Evolutionary conservation across 2,113 vertebrate species (phyloP), one percentile per base, ranked within the genome.

Genomic region (Glaucidium brasilianum): DNA sequence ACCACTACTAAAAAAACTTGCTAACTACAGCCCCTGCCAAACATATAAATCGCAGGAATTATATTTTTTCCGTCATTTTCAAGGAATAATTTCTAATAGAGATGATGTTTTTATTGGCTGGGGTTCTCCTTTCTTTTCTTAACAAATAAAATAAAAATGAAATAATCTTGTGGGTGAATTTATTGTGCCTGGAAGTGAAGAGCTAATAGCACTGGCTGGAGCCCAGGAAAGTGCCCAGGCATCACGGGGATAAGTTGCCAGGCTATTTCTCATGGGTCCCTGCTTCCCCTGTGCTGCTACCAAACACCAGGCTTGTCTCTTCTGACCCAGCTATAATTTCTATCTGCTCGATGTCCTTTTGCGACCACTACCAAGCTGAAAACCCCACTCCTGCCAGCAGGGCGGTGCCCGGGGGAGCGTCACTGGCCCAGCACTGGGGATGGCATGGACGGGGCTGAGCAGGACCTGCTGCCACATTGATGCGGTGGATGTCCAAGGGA

Each of bases 81-180:
- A 93, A 92, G 66, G 84, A 93, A 81, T 86, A 34, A 85, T 89
- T 93, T 95, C 80, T 73, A 91, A 89, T 49, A 82, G 88, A 90
- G 88, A 85, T 47, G 62, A 85, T 79, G 77, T 96, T 97, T 94
- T 91, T 75, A 49, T 87, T 95, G 94, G 92, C 95, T 0, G 0
- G 17, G 12, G 32, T 68, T 92, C 86, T 64, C 64, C 43, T 94
- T 94, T 92, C 74, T 94, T 86, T 94, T 79, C 89, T 75, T 80
- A 39, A 59, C 75, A 67, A 92, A 82, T 59, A 49, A 62, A 87
- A 66, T 43, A 8, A 8, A 89, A 93, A 59, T 11, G 37, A 90
- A 82, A 68, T 67, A n/a, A 88, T 86, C 89, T 59, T 18, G 9
- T 0, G 76, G 89, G 72, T 76, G 91, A 95, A 96, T 96, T 94